phyloP scores from a whole-genome alignment of 2,888 invertebrate species.

The Eupithecia exiguata region DNA sequence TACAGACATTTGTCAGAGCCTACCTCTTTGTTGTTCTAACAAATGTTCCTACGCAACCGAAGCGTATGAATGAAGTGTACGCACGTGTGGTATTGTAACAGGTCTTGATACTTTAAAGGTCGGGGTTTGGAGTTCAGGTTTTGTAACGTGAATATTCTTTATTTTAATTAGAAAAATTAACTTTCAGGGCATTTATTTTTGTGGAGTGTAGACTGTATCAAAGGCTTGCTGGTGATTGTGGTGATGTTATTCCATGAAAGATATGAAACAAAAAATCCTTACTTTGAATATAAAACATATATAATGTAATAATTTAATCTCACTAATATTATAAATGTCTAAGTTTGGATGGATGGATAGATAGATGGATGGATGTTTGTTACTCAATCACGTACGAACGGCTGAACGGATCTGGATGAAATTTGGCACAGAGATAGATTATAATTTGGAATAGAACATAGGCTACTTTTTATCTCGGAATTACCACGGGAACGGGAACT shows the following conservation, averaged over 20 bases:
- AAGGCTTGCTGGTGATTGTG: not conserved
- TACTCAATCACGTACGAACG: too few species aligned
- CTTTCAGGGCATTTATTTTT: not conserved
- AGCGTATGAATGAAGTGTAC: slow-evolving; percentile 64
- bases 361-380: too few species aligned
- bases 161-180: not conserved
- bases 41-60: slow-evolving; percentile 47
- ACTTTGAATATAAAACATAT: not conserved
- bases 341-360: too few species aligned
- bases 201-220: not conserved
- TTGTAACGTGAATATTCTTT: not conserved
- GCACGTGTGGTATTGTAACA: slow-evolving; percentile 37
- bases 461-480: too few species aligned
- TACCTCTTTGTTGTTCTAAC: slow-evolving; percentile 56
- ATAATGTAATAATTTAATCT: too few species aligned
- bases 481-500: too few species aligned
- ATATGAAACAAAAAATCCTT: not conserved
- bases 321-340: too few species aligned
- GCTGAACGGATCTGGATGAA: too few species aligned
- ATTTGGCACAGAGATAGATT: too few species aligned
- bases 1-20: slow-evolving; percentile 35
- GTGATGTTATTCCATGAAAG: not conserved
- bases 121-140: not conserved
- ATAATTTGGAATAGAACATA: too few species aligned
- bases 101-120: slow-evolving; percentile 57